These are phyloP conservation scores for Lasioglossum villosulum DNA, from an alignment of 2,888 invertebrate species.

Conservation along the genomic window DNA sequence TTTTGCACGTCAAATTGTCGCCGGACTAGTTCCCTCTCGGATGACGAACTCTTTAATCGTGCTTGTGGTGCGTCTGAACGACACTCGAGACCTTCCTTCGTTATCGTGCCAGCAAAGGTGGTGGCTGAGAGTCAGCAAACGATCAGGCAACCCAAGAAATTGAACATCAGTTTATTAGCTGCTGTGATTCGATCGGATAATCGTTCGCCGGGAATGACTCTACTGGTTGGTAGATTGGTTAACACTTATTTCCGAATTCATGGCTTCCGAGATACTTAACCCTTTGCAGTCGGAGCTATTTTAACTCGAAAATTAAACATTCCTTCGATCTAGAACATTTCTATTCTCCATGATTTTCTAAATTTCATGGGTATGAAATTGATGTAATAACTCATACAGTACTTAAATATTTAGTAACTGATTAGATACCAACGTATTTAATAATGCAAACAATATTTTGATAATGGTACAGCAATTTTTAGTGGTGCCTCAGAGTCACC, in stretches of 20 bases:
- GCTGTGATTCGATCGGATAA: constrained; percentile 9
- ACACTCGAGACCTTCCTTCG: constrained; percentile 53
- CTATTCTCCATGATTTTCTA: no score
- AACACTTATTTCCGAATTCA: not conserved
- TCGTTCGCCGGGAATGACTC: not conserved
- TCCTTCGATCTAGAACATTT: no score
- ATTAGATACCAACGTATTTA: no score
- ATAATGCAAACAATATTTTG: no score
- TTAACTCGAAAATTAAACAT: no score
- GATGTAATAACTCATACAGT: no score
- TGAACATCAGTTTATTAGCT: constrained; percentile 21
- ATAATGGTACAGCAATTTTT: no score
- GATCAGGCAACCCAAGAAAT: not conserved
- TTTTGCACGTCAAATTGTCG: constrained; percentile 70
- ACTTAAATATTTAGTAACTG: no score
- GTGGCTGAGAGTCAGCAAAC: constrained; percentile 3
- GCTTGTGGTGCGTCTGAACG: constrained; percentile 54
- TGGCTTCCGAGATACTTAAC: not conserved
- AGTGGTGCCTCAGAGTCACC: no score
- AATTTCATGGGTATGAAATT: no score
- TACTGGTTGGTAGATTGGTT: not conserved
- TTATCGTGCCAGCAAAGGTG: not conserved
- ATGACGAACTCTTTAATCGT: constrained; percentile 68
- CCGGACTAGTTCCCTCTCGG: constrained; percentile 44
- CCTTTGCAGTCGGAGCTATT: no score